Base-by-base conservation (phyloP, 2,888 invertebrate species). In the Papilio elwesi region DNA sequence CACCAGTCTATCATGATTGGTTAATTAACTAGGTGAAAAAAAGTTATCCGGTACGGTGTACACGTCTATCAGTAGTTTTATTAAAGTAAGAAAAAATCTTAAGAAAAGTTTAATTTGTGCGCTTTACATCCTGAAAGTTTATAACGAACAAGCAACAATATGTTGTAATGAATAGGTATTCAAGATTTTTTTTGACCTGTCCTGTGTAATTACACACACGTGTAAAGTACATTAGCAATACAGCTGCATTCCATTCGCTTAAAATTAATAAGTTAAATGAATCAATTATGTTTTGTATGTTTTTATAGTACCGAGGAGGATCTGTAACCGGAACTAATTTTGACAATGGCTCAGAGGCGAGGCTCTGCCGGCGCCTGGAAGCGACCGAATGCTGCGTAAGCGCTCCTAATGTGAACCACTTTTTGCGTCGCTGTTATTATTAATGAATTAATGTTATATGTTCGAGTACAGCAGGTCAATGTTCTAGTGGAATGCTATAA, bases 321-420 rank as follows among this genome's bases (percentile, higher is more conserved):
- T 91, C 86, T 89, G 81, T 78, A 93, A 90, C 90, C 91, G 92
- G 92, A 92, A 92, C 92, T 89, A 84, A 82, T 67, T 79, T 90
- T 90, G 88, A 85, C 87, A 90, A 89, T 88, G 82, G 82, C 77
- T 74, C 75, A 74, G 77, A 77, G 77, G 74, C 78, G 80, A 79
- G 78, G 78, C 77, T 73, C 73, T 57, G 62, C 67, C 48, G 73
- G 68, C 74, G 76, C 71, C 70, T 67, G 12, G 51, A 59, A n/a
- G 53, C 64, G 73, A 63, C 68, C 49, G 13, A 67, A 64, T n/a
- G 68, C 67, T 55, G 82, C 84, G 84, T 86, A 87, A 89, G 88
- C 88, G 84, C 84, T 86, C 85, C 86, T 88, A 85, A 87, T 87
- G 85, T 88, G 83, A 87, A 84, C 86, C 85, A 89, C 85, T 92